Conservation (phyloP, 2,113 vertebrate genomes). For the Corythornis cristatus region DNA sequence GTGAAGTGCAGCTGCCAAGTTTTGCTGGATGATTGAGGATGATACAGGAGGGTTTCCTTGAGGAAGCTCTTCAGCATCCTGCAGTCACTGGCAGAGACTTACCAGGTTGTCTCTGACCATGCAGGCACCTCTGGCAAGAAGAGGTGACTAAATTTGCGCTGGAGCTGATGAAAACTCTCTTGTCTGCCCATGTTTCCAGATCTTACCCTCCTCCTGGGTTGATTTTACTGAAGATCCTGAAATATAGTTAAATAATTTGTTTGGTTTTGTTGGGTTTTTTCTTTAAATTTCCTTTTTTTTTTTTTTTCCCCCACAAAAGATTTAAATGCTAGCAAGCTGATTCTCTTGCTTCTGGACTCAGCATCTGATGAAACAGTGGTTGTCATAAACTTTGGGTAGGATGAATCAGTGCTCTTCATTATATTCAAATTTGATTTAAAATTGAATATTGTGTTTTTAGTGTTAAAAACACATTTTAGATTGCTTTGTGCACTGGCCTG, state of each 20-base stretch:
- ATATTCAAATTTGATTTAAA: not conserved
- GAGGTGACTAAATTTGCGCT: not conserved
- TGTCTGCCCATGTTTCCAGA: not conserved
- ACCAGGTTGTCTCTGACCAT: not conserved
- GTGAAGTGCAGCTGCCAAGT: not conserved
- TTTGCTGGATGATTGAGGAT: not conserved
- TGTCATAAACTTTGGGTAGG: not conserved
- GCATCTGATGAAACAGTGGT: not conserved
- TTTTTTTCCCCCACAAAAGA: not conserved
- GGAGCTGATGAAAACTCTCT: not conserved
- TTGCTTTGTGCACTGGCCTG: not conserved
- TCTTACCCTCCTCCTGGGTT: not conserved
- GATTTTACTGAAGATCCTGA: not conserved
- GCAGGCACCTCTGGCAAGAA: not conserved
- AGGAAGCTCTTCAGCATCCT: not conserved
- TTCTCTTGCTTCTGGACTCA: not conserved
- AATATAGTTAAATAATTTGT: not conserved
- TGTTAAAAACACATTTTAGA: not conserved
- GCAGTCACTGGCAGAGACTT: not conserved
- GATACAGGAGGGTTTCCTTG: not conserved
- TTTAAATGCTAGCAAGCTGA: not conserved
- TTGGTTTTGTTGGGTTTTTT: not conserved
- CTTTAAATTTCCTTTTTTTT: fast-evolving
- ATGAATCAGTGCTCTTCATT: not conserved
- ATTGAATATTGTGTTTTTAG: not conserved